Evolutionary conservation across 2,113 vertebrate genomes (phyloP).

Genomic region (mouse (Mus musculus)): DNA sequence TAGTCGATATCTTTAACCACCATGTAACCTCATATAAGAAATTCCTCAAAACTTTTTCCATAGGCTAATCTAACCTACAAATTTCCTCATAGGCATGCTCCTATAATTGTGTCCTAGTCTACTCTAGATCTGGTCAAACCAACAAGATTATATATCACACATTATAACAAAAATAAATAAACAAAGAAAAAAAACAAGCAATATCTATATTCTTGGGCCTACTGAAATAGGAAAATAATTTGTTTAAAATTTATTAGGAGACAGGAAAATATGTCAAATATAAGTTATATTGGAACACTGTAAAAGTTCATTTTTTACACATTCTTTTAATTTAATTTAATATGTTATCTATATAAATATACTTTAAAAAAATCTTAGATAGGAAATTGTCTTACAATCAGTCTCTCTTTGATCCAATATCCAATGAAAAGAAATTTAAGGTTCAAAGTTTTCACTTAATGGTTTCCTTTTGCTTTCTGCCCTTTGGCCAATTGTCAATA

Average conservation of each 20-base stretch:
- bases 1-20: neutral
- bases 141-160: neutral
- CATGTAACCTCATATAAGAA: neutral
- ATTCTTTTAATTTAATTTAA: neutral
- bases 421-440: constrained; percentile 50
- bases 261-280: neutral
- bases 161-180: neutral
- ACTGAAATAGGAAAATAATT: neutral
- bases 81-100: neutral
- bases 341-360: neutral
- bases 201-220: neutral
- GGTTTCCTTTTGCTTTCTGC: constrained; percentile 55
- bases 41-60: neutral
- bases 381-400: neutral
- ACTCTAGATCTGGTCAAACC: neutral
- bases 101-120: neutral
- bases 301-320: neutral
- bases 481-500: constrained; percentile 55
- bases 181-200: neutral
- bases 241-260: neutral
- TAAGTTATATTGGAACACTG: neutral
- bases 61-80: neutral
- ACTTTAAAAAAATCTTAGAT: neutral
- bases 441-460: neutral
- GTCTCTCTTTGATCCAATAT: neutral